Percentiles rank a stretch among this genome's conserved stretches.
These are phyloP conservation scores for Stichodactyla mertensii DNA, from an alignment of 64 coral and sea anemone species.

Conservation along the genomic window DNA sequence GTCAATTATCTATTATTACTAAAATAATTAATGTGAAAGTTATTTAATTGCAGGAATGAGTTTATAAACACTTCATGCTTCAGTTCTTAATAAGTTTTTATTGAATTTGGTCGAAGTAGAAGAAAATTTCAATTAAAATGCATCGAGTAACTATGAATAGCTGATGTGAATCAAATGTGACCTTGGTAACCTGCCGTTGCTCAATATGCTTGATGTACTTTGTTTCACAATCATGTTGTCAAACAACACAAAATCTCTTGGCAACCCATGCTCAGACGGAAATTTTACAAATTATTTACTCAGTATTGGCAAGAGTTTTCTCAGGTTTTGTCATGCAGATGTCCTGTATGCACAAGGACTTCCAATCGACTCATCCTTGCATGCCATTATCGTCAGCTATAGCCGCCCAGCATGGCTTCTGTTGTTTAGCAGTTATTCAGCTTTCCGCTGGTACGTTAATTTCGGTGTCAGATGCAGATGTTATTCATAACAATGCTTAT, in stretches of 20 bases:
- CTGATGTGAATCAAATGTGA: neutral
- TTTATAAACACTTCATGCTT: neutral
- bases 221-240: neutral
- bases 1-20: neutral
- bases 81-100: neutral
- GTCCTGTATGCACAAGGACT: neutral
- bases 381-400: neutral
- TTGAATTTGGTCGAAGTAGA: neutral
- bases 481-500: neutral
- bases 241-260: constrained; percentile 1
- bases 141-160: neutral
- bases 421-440: neutral
- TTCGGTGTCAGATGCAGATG: neutral
- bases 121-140: neutral
- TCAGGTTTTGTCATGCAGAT: constrained; percentile 15
- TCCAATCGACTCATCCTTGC: neutral
- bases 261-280: neutral
- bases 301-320: neutral
- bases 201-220: neutral
- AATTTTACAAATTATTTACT: constrained; percentile 8
- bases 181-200: neutral
- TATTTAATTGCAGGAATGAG: neutral
- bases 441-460: neutral
- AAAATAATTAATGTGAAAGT: neutral
- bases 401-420: constrained; percentile 1